Evolutionary conservation across 2,113 vertebrate species (phyloP).

Genomic region (Planiliza haematocheilus): DNA sequence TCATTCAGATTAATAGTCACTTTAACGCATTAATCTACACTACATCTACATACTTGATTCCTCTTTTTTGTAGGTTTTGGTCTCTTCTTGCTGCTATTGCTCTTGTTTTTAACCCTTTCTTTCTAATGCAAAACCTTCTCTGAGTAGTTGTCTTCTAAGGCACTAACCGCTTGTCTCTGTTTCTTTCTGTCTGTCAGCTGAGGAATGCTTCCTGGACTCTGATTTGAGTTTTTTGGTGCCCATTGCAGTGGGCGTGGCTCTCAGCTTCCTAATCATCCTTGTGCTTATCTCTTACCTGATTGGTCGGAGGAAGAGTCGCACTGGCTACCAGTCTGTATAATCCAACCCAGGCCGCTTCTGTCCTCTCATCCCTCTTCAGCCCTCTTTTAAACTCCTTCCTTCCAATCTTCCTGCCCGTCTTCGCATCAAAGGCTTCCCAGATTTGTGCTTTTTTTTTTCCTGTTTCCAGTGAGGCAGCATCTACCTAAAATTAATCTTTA

Average conservation of each 20-base stretch:
- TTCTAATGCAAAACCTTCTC: neutral
- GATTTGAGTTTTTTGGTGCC: conserved; percentile 99
- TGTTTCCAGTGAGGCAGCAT: conserved; percentile 14
- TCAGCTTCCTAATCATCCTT: conserved; percentile 96
- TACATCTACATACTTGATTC: neutral
- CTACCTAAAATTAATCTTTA: conserved; percentile 23
- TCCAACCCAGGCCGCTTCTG: conserved; percentile 28
- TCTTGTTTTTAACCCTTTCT: conserved; percentile 2
- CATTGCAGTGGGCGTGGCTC: conserved; percentile 91
- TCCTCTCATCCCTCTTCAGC: conserved; percentile 21
- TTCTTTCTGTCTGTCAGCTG: conserved; percentile 84
- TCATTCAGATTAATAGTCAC: too few species aligned
- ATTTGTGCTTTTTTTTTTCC: conserved; percentile 27
- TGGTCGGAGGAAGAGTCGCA: conserved; percentile 95
- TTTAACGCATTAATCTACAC: neutral
- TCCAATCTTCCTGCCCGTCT: conserved; percentile 2
- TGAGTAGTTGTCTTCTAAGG: neutral
- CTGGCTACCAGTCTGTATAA: conserved; percentile 95
- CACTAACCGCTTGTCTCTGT: conserved; percentile 65
- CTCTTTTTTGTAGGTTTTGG: conserved; percentile 17
- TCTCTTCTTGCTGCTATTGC: conserved; percentile 14
- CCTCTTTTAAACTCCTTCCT: conserved; percentile 17
- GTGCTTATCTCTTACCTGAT: conserved; percentile 96
- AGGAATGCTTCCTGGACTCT: conserved; percentile 97
- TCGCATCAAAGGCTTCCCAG: conserved; percentile 34